A percentile compares a stretch with the other conserved stretches of the same genome.
phyloP scores from a whole-genome alignment of 2,113 vertebrate genomes.

The Aspidoscelis tigris region DNA sequence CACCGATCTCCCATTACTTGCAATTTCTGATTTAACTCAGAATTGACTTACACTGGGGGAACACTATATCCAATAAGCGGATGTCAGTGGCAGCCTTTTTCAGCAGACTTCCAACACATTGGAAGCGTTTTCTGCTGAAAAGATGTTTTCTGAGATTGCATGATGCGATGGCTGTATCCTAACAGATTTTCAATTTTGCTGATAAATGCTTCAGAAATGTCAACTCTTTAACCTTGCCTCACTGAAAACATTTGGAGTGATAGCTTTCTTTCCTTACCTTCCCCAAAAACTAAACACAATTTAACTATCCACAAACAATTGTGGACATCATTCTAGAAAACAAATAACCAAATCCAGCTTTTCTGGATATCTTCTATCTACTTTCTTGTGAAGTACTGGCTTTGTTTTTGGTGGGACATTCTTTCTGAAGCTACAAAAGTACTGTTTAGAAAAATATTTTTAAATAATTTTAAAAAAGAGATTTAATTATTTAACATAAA shows the following conservation, averaged over 20 bases:
- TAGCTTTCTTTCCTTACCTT: slow-evolving; percentile 46
- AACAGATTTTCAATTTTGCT: slow-evolving; percentile 18
- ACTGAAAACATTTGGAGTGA: slow-evolving; percentile 34
- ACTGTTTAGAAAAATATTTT: too few species aligned
- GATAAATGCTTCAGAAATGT: slow-evolving; percentile 34
- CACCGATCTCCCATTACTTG: neutral
- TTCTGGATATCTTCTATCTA: too few species aligned
- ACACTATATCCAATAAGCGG: slow-evolving; percentile 32
- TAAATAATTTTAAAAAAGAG: too few species aligned
- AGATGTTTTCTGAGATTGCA: slow-evolving; percentile 33
- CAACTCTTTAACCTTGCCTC: neutral
- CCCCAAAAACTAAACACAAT: slow-evolving; percentile 46
- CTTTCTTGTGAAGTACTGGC: slow-evolving; percentile 18
- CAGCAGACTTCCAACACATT: slow-evolving; percentile 21
- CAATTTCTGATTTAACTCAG: slow-evolving; percentile 38
- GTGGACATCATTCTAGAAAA: slow-evolving; percentile 61
- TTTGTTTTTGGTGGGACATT: too few species aligned
- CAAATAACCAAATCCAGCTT: too few species aligned
- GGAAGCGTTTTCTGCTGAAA: slow-evolving; percentile 36
- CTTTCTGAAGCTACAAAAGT: neutral
- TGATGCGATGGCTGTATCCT: slow-evolving; percentile 29
- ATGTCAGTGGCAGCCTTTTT: slow-evolving; percentile 44
- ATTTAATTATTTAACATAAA: too few species aligned
- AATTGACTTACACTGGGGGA: slow-evolving; percentile 18
- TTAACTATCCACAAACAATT: slow-evolving; percentile 49